phyloP scores from a whole-genome alignment of 2,888 invertebrate species.

The Atethmia centrago region DNA sequence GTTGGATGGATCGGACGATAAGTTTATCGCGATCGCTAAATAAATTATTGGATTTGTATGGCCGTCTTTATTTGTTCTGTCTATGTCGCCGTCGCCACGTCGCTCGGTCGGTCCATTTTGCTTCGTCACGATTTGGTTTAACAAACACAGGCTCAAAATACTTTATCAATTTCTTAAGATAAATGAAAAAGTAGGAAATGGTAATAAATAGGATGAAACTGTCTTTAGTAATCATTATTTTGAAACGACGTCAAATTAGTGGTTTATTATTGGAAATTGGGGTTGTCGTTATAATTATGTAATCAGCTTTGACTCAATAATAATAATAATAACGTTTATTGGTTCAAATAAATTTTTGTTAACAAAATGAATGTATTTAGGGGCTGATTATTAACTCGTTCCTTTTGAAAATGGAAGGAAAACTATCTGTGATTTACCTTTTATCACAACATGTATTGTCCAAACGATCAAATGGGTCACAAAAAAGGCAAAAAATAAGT shows the following conservation, averaged over 20 bases:
- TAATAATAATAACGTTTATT: no score
- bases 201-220: slow-evolving; percentile 4
- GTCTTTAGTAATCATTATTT: background rate
- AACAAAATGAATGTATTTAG: background rate
- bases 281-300: background rate
- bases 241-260: background rate
- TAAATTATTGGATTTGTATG: slow-evolving; percentile 56
- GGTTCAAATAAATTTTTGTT: no score
- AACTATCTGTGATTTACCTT: background rate
- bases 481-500: background rate
- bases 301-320: background rate
- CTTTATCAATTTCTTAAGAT: slow-evolving; percentile 19
- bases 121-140: slow-evolving; percentile 53
- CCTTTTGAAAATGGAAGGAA: background rate
- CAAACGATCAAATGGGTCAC: background rate
- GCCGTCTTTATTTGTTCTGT: slow-evolving; percentile 58
- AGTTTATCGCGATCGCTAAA: slow-evolving; percentile 54
- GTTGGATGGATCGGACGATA: slow-evolving; percentile 47
- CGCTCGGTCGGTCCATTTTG: slow-evolving; percentile 19
- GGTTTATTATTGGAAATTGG: background rate
- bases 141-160: slow-evolving; percentile 32
- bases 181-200: background rate
- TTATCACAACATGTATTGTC: background rate
- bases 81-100: slow-evolving; percentile 15
- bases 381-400: background rate